Evolutionary conservation across 37 sponge, comb jelly and placozoan genomes (phyloP).

Genomic region (Cladorhizidae sp.): DNA sequence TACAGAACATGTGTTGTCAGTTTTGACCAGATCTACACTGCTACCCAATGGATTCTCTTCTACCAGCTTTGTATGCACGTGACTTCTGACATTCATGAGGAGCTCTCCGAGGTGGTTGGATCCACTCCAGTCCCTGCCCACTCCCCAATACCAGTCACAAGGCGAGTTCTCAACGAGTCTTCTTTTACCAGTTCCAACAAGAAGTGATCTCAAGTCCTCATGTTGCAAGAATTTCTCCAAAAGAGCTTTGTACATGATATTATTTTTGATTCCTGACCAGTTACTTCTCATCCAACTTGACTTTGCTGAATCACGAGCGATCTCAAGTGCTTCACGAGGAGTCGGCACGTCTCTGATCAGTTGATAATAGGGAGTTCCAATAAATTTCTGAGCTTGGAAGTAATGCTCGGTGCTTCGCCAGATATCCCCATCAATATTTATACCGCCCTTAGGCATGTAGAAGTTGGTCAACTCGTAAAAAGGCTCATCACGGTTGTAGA

Average conservation of each 20-base stretch:
- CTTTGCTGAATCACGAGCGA: conserved; percentile 35
- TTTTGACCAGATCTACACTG: too few relatives aligned
- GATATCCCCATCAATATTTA: conserved; percentile 31
- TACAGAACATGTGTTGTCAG: too few relatives aligned
- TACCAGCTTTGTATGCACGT: too few relatives aligned
- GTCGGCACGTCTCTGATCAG: conserved; percentile 6
- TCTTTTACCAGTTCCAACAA: conserved; percentile 47
- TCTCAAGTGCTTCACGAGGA: conserved; percentile 69
- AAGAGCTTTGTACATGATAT: conserved; percentile 62
- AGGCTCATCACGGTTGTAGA: conserved; percentile 59
- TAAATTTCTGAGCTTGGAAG: conserved; percentile 87
- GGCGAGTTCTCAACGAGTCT: conserved; percentile 66
- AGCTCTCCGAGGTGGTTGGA: conserved; percentile 69
- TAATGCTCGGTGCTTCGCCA: conserved; percentile 87
- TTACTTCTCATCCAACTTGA: conserved; percentile 53
- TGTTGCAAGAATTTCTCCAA: conserved; percentile 61
- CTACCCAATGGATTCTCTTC: too few relatives aligned
- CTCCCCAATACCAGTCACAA: conserved; percentile 79
- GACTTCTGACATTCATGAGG: conserved; percentile 57
- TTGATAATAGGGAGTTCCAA: conserved; percentile 72
- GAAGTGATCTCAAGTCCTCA: conserved; percentile 17
- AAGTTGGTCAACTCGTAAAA: conserved; percentile 87
- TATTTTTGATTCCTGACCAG: conserved; percentile 71
- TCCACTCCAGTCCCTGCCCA: conserved; percentile 79
- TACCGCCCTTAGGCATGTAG: conserved; percentile 20